Percentiles rank a stretch among this genome's conserved stretches.
Conservation (phyloP, 53 echinoderm and acorn worm species). For the Stichopus horrens region DNA sequence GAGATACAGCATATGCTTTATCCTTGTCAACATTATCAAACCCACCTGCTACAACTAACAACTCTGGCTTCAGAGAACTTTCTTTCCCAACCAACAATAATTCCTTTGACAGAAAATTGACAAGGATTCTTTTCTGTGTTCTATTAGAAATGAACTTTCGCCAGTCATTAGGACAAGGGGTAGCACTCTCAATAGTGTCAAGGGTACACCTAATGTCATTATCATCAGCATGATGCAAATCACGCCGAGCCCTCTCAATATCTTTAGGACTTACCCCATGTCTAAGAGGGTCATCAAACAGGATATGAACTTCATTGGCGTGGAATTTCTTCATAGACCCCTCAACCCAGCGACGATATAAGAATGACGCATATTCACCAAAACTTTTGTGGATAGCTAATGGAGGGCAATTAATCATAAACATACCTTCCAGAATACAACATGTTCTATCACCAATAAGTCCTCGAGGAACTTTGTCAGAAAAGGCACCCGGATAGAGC, state of each 20-base stretch:
- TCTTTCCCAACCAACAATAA: neutral
- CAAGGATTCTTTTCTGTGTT: constrained; percentile 37
- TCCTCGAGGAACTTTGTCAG: neutral
- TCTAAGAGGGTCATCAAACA: constrained; percentile 54
- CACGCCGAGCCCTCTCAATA: constrained; percentile 40
- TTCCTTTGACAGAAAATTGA: constrained; percentile 30
- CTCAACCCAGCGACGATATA: constrained; percentile 12
- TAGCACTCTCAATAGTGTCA: constrained; percentile 3
- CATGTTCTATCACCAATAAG: neutral
- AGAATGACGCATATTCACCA: constrained; percentile 13
- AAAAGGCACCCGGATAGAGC: constrained; percentile 8
- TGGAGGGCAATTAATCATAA: constrained; percentile 25
- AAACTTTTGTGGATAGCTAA: constrained; percentile 25
- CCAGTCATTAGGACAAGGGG: constrained; percentile 34
- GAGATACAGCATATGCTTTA: no score
- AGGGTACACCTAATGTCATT: no score
- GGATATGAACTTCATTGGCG: constrained; percentile 51
- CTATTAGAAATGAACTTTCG: constrained; percentile 36
- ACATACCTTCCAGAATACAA: constrained; percentile 41
- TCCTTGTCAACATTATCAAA: neutral
- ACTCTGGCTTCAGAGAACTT: neutral
- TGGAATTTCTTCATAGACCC: neutral
- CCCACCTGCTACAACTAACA: neutral
- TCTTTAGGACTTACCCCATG: constrained; percentile 55
- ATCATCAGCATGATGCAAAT: no score